Evolutionary conservation across 2,888 invertebrate genomes (phyloP).

Genomic region (Caenorhabditis angaria): DNA sequence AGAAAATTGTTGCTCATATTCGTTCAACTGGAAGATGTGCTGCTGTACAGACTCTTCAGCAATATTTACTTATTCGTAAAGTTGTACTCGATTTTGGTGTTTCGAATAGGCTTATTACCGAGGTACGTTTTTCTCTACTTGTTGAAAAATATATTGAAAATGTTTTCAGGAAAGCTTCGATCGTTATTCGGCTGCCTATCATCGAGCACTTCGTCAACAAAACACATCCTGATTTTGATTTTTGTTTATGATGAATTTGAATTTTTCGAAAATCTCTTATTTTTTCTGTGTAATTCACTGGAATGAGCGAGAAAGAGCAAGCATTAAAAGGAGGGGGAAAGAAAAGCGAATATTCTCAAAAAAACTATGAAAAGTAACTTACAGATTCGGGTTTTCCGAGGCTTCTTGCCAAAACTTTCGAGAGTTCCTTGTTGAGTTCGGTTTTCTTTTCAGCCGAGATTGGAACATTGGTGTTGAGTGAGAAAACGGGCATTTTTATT

Average conservation of each 20-base stretch:
- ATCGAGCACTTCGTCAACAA: no score
- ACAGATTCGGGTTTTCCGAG: conserved; percentile 61
- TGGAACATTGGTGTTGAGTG: conserved; percentile 38
- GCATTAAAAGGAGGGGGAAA: neutral
- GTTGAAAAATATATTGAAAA: no score
- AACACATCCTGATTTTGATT: no score
- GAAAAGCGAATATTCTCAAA: no score
- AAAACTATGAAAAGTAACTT: conserved; percentile 17
- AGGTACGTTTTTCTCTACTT: no score
- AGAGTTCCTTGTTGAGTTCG: conserved; percentile 40
- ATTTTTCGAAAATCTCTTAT: no score
- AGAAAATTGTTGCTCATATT: neutral
- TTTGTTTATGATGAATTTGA: no score
- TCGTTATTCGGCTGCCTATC: no score
- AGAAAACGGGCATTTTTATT: conserved; percentile 46
- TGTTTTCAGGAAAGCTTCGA: no score
- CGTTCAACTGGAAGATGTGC: neutral
- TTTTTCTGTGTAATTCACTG: no score
- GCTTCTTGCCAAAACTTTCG: conserved; percentile 43
- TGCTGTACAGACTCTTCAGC: conserved; percentile 4
- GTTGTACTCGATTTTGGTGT: conserved; percentile 24
- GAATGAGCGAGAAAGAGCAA: no score
- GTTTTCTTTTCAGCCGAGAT: conserved; percentile 36
- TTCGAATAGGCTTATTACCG: conserved; percentile 24
- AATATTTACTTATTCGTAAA: conserved; percentile 7